Evolutionary conservation across 2,797 vertebrate genomes (phyloP).

Genomic region (Lutjanus argentimaculatus): DNA sequence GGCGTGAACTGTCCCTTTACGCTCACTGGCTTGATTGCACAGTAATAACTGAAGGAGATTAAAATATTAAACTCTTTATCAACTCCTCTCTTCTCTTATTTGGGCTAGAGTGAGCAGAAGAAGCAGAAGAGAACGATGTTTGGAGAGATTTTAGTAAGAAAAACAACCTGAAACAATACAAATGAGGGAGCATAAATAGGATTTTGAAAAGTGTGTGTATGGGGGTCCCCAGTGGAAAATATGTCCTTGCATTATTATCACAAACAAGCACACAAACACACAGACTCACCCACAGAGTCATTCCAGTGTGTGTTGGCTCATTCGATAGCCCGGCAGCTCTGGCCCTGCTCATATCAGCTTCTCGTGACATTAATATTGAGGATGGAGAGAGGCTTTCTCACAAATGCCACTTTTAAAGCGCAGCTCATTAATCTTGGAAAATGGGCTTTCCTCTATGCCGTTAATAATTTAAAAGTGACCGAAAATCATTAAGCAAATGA

Average conservation of each 20-base stretch:
- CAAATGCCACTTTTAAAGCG: constrained; percentile 62
- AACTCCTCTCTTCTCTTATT: not conserved
- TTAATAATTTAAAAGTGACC: constrained; percentile 81
- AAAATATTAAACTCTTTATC: not conserved
- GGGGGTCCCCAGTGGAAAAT: not conserved
- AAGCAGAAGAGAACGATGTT: not conserved
- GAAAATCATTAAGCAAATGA: constrained; percentile 81
- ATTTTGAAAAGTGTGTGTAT: not conserved
- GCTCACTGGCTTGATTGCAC: not conserved
- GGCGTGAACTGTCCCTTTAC: no score
- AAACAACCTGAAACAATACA: not conserved
- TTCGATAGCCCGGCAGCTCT: constrained; percentile 14
- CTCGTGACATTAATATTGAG: constrained; percentile 73
- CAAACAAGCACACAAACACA: not conserved
- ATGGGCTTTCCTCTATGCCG: constrained; percentile 61
- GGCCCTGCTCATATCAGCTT: constrained; percentile 47
- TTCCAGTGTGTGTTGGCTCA: constrained; percentile 13
- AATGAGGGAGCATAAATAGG: not conserved
- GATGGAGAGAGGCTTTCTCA: constrained; percentile 63
- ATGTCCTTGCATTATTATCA: constrained; percentile 4
- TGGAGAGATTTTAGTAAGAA: not conserved
- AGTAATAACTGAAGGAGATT: not conserved
- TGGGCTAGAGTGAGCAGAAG: not conserved
- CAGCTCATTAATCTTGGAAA: constrained; percentile 77
- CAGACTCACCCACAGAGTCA: not conserved